A percentile compares a stretch with the other conserved stretches of the same genome.
Conservation (phyloP, 2,888 invertebrate genomes). For the Chymomyza amoena region DNA sequence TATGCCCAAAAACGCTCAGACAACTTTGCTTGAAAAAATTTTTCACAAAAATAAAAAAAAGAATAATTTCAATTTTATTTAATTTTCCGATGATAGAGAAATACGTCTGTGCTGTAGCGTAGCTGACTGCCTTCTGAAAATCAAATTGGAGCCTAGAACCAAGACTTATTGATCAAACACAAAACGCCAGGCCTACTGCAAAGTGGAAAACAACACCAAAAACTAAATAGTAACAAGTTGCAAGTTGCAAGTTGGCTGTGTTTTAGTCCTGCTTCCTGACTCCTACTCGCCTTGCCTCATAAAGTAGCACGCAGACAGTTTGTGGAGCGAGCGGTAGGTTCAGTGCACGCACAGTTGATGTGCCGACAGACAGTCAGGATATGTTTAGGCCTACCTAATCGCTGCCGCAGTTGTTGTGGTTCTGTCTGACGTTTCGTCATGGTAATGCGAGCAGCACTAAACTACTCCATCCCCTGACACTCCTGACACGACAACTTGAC, state of each 20-base stretch:
- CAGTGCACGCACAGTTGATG: neutral
- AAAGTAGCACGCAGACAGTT: neutral
- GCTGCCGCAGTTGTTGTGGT: conserved; percentile 64
- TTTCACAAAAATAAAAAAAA: neutral
- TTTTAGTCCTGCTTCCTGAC: neutral
- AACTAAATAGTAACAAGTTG: neutral
- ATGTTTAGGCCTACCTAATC: conserved; percentile 45
- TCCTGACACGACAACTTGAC: conserved; percentile 5
- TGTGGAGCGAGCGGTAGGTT: no score
- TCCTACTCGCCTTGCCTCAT: no score
- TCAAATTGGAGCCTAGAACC: conserved; percentile 12
- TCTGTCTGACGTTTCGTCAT: conserved; percentile 51
- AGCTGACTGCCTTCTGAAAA: conserved; percentile 60
- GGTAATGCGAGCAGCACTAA: conserved; percentile 44
- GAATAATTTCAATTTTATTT: conserved; percentile 44
- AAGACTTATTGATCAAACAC: conserved; percentile 66
- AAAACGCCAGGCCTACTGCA: conserved; percentile 39
- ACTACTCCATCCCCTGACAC: neutral
- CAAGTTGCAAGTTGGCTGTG: conserved; percentile 9
- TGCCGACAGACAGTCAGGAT: conserved; percentile 45
- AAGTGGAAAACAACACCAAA: neutral
- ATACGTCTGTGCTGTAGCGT: conserved; percentile 62
- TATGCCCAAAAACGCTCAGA: neutral
- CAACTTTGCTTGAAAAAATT: neutral
- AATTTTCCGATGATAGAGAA: conserved; percentile 51